Evolutionary conservation across 2,797 vertebrate species (phyloP).

Genomic region (Streptopelia turtur): DNA sequence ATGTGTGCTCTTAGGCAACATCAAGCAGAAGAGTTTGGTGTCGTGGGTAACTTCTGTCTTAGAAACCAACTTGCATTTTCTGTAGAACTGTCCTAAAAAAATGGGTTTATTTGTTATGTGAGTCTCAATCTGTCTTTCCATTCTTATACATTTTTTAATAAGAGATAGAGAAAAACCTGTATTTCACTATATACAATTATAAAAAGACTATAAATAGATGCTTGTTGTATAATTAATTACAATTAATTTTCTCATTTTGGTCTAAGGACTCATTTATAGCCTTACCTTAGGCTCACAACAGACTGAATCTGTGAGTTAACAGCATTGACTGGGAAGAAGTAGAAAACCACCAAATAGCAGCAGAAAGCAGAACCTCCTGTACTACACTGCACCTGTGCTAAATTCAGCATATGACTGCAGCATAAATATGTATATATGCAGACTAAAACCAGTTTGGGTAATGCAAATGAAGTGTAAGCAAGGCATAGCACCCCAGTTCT

Average conservation of each 20-base stretch:
- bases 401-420: neutral
- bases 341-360: neutral
- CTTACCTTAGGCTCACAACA: neutral
- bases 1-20: slow-evolving; percentile 82
- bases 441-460: neutral
- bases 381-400: neutral
- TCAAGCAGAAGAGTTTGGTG: slow-evolving; percentile 85
- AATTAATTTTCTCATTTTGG: neutral
- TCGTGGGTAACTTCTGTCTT: slow-evolving; percentile 88
- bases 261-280: neutral
- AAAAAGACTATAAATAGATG: neutral
- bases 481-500: neutral
- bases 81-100: slow-evolving; percentile 84
- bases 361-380: neutral
- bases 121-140: neutral
- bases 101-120: neutral
- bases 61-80: slow-evolving; percentile 87
- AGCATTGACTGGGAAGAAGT: neutral
- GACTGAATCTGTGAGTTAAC: neutral
- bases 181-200: neutral
- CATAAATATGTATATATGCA: fast-evolving
- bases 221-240: neutral
- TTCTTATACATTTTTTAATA: neutral
- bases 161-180: neutral
- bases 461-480: neutral